Evolutionary conservation across 1,140 invertebrate species (phyloP), one percentile per base, ranked within the genome.

Genomic region (Trachelipus rathkii): DNA sequence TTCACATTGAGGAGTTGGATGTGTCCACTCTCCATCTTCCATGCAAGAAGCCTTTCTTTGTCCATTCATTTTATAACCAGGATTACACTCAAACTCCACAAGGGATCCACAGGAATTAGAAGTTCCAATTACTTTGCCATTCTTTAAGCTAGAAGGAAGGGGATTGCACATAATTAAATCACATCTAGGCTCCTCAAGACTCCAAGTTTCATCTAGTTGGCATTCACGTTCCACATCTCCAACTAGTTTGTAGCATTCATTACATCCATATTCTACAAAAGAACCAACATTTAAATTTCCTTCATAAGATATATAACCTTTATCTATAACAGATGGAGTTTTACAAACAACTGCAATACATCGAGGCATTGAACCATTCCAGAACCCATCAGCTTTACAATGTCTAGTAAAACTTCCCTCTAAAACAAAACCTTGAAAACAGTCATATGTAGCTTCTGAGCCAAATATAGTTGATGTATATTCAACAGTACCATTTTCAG

Each of bases 181-280:
- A 69, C 81, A 82, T 23, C 10, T 46, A 10, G 81, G 81, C 70
- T 78, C 78, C 15, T 78, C 76, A 44, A 81, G 68, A 45, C 83
- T 83, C 86, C 86, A 87, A 23, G 80, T 77, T 0, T 85, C 85
- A 76, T 82, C 81, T 71, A 84, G 84, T 50, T 83, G 83, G 72
- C 86, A 87, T 66, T 84, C 82, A 44, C 82, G 77, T 2, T 82
- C 82, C 0, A 70, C 45, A 13, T 81, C 71, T 0, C 86, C 86
- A 15, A 82, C 79, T 4, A 86, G 74, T 53, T 82, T 80, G 78
- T 84, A 85, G 19, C 84, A 85, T n/a, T 80, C 78, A 9, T 84
- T 76, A 77, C 86, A 87, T 8, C 66, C 71, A 77, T 85, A 86
- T n/a, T 83, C 80, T 7, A 82, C 77, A 13, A 75, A 72, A n/a